These are phyloP conservation scores for Falco peregrinus DNA, from an alignment of 2,797 vertebrate genomes.

Conservation along the genomic window DNA sequence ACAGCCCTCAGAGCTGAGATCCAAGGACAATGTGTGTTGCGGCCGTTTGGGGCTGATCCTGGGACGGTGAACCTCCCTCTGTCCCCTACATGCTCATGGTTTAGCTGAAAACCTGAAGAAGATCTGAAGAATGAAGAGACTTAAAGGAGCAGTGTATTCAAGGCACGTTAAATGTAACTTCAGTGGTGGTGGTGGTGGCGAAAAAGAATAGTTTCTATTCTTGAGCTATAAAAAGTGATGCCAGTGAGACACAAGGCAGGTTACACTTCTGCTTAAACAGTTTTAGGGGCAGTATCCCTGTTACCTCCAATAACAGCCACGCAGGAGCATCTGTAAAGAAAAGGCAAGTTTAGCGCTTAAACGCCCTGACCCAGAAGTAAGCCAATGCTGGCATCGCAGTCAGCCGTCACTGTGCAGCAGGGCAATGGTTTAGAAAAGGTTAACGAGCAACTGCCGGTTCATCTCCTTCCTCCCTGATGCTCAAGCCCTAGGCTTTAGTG, in stretches of 20 bases:
- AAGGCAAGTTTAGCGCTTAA: background rate
- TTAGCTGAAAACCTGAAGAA: background rate
- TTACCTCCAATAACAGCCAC: background rate
- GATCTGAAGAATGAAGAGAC: background rate
- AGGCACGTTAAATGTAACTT: background rate
- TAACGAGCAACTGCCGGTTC: background rate
- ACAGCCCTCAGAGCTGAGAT: background rate
- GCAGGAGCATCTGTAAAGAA: background rate
- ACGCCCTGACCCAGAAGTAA: background rate
- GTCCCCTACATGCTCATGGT: accelerated
- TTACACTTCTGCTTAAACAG: background rate
- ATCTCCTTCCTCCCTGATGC: background rate
- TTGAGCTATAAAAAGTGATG: background rate
- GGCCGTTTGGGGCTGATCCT: background rate
- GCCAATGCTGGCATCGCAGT: accelerated
- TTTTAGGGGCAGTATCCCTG: background rate
- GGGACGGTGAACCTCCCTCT: background rate
- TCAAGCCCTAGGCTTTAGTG: background rate
- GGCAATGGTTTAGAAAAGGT: background rate
- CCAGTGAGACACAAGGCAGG: background rate
- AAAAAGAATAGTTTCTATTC: background rate
- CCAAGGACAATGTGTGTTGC: background rate
- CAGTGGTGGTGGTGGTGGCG: background rate
- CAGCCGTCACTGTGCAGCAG: background rate
- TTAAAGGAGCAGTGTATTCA: background rate